These are phyloP conservation scores for Siderastrea siderea DNA, from an alignment of 92 coral and sea anemone species.

Conservation along the genomic window DNA sequence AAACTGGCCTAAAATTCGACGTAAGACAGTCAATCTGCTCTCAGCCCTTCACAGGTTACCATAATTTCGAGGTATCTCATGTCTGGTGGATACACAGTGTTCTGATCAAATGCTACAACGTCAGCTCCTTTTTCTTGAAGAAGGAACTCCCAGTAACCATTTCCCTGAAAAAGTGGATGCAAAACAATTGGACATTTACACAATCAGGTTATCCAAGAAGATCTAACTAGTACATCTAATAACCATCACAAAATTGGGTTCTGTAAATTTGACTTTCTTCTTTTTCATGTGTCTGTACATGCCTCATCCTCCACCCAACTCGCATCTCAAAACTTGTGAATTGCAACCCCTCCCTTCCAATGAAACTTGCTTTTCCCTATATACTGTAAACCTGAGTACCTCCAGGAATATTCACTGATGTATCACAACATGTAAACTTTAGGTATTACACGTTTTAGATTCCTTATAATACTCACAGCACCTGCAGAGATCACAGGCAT, in stretches of 20 bases:
- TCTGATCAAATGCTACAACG: constrained; percentile 85
- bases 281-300: too few relatives aligned
- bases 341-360: too few relatives aligned
- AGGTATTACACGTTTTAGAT: neutral
- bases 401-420: too few relatives aligned
- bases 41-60: constrained; percentile 26
- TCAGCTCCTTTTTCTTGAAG: constrained; percentile 83
- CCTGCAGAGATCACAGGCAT: constrained; percentile 87
- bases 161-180: constrained; percentile 63
- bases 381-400: too few relatives aligned
- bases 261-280: too few relatives aligned
- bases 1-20: too few relatives aligned
- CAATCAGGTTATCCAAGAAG: neutral
- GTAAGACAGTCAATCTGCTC: neutral
- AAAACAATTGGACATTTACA: neutral
- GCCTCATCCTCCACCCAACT: too few relatives aligned
- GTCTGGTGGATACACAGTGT: constrained; percentile 77
- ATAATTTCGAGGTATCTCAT: constrained; percentile 77
- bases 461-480: constrained; percentile 76
- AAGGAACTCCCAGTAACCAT: constrained; percentile 95
- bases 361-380: too few relatives aligned
- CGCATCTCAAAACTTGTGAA: too few relatives aligned
- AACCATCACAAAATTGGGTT: too few relatives aligned
- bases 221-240: too few relatives aligned
- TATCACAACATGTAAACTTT: neutral